These are phyloP conservation scores for Caenorhabditis afra DNA, from an alignment of 2,888 invertebrate species.

Conservation along the genomic window DNA sequence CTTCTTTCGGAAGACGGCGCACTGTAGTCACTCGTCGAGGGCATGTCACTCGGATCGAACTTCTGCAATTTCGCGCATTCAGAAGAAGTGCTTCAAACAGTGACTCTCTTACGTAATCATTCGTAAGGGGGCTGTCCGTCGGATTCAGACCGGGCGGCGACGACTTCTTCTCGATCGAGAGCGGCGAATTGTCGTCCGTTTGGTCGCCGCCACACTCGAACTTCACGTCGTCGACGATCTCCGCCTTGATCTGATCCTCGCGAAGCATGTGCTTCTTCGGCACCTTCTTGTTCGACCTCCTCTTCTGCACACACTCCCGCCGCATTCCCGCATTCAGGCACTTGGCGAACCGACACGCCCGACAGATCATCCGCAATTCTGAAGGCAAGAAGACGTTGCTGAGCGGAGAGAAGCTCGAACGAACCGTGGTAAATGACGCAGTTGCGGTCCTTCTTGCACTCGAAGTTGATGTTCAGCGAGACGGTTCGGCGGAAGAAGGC, in stretches of 20 bases:
- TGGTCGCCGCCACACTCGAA: slow-evolving; percentile 32
- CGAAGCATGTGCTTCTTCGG: slow-evolving; percentile 52
- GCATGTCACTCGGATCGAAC: slow-evolving; percentile 17
- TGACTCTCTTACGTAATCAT: slow-evolving; percentile 34
- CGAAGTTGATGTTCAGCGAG: slow-evolving; percentile 68
- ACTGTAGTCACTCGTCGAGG: slow-evolving; percentile 19
- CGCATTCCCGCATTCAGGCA: slow-evolving; percentile 70
- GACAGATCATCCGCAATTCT: slow-evolving; percentile 74
- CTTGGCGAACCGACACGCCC: slow-evolving; percentile 69
- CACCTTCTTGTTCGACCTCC: slow-evolving; percentile 53
- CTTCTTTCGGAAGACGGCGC: slow-evolving; percentile 4
- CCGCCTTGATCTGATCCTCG: slow-evolving; percentile 41
- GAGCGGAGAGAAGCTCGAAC: not conserved
- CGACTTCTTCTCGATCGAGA: slow-evolving; percentile 49
- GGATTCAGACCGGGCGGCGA: slow-evolving; percentile 38
- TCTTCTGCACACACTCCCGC: slow-evolving; percentile 65
- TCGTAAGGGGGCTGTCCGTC: slow-evolving; percentile 20
- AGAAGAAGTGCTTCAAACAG: not conserved
- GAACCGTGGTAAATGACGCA: slow-evolving; percentile 68
- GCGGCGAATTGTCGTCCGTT: slow-evolving; percentile 42
- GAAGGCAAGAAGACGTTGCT: slow-evolving; percentile 3
- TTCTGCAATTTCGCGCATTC: slow-evolving; percentile 21
- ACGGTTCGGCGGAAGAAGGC: slow-evolving; percentile 71
- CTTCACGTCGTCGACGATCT: slow-evolving; percentile 28
- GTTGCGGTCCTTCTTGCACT: slow-evolving; percentile 64